Conservation (phyloP, 2,888 invertebrate genomes). For the Dione vanillae region DNA sequence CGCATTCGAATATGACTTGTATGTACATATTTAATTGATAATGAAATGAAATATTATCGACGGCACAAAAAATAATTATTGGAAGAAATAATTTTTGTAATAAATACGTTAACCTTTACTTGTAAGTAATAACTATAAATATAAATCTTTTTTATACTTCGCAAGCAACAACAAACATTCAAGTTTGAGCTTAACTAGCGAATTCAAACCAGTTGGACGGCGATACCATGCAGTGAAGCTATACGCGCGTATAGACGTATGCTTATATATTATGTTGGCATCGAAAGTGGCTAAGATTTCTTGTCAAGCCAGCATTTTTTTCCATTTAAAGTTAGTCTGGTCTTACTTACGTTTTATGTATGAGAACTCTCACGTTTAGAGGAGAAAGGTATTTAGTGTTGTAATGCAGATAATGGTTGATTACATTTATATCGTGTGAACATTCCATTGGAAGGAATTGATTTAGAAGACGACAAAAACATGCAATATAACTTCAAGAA, state of each 20-base stretch:
- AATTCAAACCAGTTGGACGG: constrained; percentile 34
- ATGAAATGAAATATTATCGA: too few relatives aligned
- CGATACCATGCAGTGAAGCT: constrained; percentile 18
- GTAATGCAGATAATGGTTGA: constrained; percentile 39
- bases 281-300: constrained; percentile 53
- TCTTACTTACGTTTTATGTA: constrained; percentile 43
- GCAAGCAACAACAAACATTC: constrained; percentile 17
- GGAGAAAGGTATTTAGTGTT: constrained; percentile 43
- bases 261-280: constrained; percentile 35
- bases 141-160: background rate
- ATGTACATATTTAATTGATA: too few relatives aligned
- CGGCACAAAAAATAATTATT: too few relatives aligned
- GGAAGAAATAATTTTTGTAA: too few relatives aligned
- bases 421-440: constrained; percentile 31
- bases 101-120: background rate
- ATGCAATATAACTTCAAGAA: background rate
- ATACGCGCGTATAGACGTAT: constrained; percentile 12
- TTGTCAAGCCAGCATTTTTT: constrained; percentile 47
- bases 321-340: constrained; percentile 37
- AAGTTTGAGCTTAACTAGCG: constrained; percentile 31
- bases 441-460: constrained; percentile 15
- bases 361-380: constrained; percentile 41
- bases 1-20: too few relatives aligned
- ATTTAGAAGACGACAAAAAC: constrained; percentile 9
- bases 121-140: background rate